phyloP scores from a whole-genome alignment of 2,797 vertebrate species.

The Catharus ustulatus region DNA sequence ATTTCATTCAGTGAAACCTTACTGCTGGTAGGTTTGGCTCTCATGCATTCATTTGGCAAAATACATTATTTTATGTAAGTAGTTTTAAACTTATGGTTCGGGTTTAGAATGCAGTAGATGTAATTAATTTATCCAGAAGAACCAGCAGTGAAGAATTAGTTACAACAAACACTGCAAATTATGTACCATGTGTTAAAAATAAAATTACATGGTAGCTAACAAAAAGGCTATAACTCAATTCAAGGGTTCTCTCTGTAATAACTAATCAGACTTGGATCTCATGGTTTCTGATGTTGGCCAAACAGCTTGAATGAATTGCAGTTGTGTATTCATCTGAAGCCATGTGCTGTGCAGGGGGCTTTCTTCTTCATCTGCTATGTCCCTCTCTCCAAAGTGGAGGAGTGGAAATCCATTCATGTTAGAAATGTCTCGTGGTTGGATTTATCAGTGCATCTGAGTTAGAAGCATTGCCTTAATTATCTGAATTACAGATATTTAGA shows the following conservation, averaged over 20 bases:
- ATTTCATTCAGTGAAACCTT: not conserved
- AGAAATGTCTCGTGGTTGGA: not conserved
- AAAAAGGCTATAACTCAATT: not conserved
- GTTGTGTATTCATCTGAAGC: constrained; percentile 3
- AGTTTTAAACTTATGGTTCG: constrained; percentile 21
- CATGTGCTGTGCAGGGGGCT: not conserved
- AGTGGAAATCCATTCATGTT: not conserved
- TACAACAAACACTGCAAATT: constrained; percentile 14
- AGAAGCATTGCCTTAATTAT: not conserved
- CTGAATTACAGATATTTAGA: not conserved
- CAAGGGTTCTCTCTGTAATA: not conserved
- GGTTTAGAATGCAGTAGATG: not conserved
- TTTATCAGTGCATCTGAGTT: not conserved
- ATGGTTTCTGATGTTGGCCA: not conserved
- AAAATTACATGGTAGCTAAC: constrained; percentile 19
- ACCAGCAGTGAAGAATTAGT: constrained; percentile 18
- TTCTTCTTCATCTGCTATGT: not conserved
- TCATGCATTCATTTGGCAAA: not conserved
- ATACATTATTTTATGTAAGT: not conserved
- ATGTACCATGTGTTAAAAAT: constrained; percentile 38
- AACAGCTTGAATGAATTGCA: constrained; percentile 22
- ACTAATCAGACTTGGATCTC: constrained; percentile 1
- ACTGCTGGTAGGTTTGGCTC: not conserved
- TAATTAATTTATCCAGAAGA: constrained; percentile 16
- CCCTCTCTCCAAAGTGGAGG: not conserved